Base-by-base conservation (phyloP, 2,113 vertebrate genomes). In the Catharus bicknelli region DNA sequence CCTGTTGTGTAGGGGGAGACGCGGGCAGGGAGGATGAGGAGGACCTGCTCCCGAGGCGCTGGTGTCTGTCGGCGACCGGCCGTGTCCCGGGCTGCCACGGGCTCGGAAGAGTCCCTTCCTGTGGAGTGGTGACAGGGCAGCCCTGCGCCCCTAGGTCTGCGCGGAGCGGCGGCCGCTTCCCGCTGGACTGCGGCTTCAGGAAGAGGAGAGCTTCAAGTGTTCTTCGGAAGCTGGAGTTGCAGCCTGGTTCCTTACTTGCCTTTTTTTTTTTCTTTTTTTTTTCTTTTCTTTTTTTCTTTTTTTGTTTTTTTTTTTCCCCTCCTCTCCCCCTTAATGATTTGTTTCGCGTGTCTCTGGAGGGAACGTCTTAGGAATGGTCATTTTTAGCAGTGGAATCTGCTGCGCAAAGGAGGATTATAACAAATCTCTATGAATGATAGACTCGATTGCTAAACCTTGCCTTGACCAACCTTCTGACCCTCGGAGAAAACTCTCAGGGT, bases 351-450 rank as follows among this genome's bases (percentile, higher is more conserved):
- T 90, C 68, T 92, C 93, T 77, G 34, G 93, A 82, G 91, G 83
- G 66, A 72, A 53, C 85, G 48, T 90, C 69, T 91, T 95, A 70
- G 85, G 88, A 90, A 90, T 77, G 94, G 90, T 88, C 90, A 32
- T 90, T 96, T 94, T 95, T 77, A 90, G 94, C 90, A 86, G 85
- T 70, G 90, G 77, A 93, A 92, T 89, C 77, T 64, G 86, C 90
- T 88, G 90, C 83, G 34, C 86, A 22, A 25, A 83, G 94, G 83
- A 94, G 91, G 81, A 95, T 95, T 94, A 91, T 93, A 83, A 90
- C 75, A 92, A 68, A 91, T 83, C 68, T 90, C 76, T 81, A 23
- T 95, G 95, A 95, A 89, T 78, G 63, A 79, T 72, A 91, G 88
- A 94, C 77, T 91, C 42, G 55, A 22, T 86, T 70, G 84, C 88